Conservation (phyloP, 2,888 invertebrate species). For the Morpho helenor region DNA sequence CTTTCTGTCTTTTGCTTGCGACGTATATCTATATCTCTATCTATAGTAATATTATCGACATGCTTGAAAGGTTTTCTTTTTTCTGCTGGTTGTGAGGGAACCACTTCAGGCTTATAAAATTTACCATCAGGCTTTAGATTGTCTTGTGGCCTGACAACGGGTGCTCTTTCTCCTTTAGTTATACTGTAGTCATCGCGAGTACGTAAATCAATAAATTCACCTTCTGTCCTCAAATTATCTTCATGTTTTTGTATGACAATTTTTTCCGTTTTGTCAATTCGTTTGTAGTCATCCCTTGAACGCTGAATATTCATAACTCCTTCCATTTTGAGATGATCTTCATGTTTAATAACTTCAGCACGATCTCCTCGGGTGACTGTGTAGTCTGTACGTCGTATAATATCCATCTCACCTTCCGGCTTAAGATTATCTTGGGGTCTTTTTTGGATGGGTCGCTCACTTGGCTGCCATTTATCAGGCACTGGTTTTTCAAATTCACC, state of each 20-base stretch:
- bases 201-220: constrained; percentile 72
- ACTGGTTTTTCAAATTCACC: constrained; percentile 66
- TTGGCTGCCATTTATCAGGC: constrained; percentile 65
- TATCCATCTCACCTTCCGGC: constrained; percentile 80
- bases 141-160: constrained; percentile 81
- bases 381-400: constrained; percentile 59
- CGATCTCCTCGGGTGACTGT: constrained; percentile 79
- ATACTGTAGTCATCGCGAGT: constrained; percentile 75
- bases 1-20: constrained; percentile 74
- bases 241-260: constrained; percentile 73
- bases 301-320: constrained; percentile 78
- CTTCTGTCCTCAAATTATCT: constrained; percentile 80
- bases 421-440: constrained; percentile 80
- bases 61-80: constrained; percentile 77
- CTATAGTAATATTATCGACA: constrained; percentile 80
- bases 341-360: constrained; percentile 78
- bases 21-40: constrained; percentile 53
- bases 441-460: constrained; percentile 55
- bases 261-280: constrained; percentile 74
- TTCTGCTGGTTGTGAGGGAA: constrained; percentile 75
- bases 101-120: constrained; percentile 73
- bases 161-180: constrained; percentile 80
- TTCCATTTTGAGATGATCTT: constrained; percentile 85
- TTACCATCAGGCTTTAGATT: constrained; percentile 81
- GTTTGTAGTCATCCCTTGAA: constrained; percentile 78